Evolutionary conservation across 2,888 invertebrate species (phyloP).

Genomic region (Trissoscelio sp.): DNA sequence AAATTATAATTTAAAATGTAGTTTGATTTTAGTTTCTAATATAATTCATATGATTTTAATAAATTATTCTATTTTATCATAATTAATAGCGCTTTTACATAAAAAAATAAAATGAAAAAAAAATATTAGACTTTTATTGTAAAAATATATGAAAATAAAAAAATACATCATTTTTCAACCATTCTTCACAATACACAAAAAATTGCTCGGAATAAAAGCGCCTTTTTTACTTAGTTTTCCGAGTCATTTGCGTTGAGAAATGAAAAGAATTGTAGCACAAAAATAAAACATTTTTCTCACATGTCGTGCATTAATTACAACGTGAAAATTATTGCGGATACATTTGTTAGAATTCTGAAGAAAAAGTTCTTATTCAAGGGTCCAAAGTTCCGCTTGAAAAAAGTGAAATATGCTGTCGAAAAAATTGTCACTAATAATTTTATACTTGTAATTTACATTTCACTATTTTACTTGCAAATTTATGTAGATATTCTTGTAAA

Average conservation of each 20-base stretch:
- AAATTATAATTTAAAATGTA: no score
- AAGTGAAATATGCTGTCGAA: neutral
- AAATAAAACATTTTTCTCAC: neutral
- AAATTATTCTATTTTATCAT: no score
- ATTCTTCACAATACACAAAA: no score
- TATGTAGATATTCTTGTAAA: neutral
- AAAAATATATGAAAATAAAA: no score
- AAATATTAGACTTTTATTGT: no score
- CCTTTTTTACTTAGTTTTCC: neutral
- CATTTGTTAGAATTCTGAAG: neutral
- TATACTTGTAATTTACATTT: neutral
- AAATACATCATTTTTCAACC: no score
- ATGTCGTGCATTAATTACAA: neutral
- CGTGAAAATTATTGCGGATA: neutral
- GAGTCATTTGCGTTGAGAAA: neutral
- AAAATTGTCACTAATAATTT: neutral
- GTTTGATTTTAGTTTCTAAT: no score
- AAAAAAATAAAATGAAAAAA: no score
- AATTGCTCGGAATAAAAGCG: neutral
- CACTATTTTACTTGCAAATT: neutral
- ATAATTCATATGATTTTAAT: no score
- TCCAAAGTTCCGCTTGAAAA: neutral
- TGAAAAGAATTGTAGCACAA: constrained; percentile 1
- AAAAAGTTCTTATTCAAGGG: neutral
- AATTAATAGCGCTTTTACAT: no score